Base-by-base conservation (phyloP, 2,113 vertebrate species). In the Puntigrus tetrazona region DNA sequence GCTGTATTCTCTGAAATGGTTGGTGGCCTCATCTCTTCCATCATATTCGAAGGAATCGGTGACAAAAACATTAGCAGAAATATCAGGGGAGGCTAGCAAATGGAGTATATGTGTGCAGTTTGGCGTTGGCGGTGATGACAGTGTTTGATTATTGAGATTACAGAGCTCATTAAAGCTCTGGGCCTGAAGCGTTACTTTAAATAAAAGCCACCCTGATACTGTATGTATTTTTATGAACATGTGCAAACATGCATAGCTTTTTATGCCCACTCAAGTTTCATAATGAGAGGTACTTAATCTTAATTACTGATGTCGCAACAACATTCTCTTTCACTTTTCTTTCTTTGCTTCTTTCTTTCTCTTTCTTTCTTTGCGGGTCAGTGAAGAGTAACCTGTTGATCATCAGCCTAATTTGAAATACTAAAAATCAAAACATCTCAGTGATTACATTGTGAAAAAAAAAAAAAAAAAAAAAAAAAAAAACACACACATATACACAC, bases 141-240 rank as follows among this genome's bases (percentile, higher is more conserved):
- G n/a, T 36, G 47, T 78, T 77, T 85, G 52, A 87, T 83, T 78
- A 5, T 38, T 20, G 59, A 47, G 86, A 85, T 87, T 85, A 85
- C 41, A 31, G 20, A 45, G 74, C 75, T 85, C 74, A 83, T 85
- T 78, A 83, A 14, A 83, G 75, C 70, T 7, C 36, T 45, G 20
- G 65, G 80, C 86, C 79, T 83, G 75, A 41, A 83, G 86, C 4
- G 65, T 75, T 82, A 72, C 79, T 85, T 67, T 57, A 85, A 85
- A 85, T 85, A 82, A 73, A 78, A 80, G 63, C 73, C 65, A 81
- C 61, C 74, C 55, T 78, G 65, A 85, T 74, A 50, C 47, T 50
- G 47, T 7, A 67, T 65, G 38, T 50, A 85, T 82, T 34, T n/a
- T 25, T 77, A 29, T 43, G n/a, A 65, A 76, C 86, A 69, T 3